Conservation (phyloP, 2,888 invertebrate genomes). For the Drosophila hamatofila region DNA sequence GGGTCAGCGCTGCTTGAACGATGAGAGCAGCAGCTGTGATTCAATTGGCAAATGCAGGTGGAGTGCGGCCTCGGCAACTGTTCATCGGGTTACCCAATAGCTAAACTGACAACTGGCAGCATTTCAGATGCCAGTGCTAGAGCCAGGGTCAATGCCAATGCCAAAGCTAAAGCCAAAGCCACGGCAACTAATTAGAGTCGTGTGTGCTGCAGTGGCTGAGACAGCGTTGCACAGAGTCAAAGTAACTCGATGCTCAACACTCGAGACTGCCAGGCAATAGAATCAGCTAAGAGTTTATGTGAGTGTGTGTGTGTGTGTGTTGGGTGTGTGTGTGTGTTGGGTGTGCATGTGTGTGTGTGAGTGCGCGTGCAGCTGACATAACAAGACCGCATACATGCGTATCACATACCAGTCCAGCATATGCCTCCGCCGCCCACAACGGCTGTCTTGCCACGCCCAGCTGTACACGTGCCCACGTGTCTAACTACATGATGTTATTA, state of each 20-base stretch:
- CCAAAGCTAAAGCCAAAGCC: background rate
- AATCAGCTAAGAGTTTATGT: background rate
- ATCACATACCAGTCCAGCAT: background rate
- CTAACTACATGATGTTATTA: conserved; percentile 69
- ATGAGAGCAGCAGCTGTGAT: background rate
- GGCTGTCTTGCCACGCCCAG: conserved; percentile 3
- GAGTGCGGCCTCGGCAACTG: background rate
- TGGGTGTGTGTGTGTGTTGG: background rate
- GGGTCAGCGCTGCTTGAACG: background rate
- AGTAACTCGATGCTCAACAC: conserved; percentile 25
- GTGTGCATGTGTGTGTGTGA: background rate
- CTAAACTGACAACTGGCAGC: background rate
- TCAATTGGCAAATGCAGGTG: conserved; percentile 3
- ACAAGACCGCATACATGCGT: background rate
- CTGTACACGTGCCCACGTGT: conserved; percentile 44
- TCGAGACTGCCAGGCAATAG: conserved; percentile 9
- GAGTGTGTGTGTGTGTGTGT: background rate
- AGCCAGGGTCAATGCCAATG: background rate
- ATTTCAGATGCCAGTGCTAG: background rate
- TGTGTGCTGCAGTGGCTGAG: background rate
- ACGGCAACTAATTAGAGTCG: conserved; percentile 8
- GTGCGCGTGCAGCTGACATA: conserved; percentile 2
- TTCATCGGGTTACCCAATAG: background rate
- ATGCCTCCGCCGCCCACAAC: background rate
- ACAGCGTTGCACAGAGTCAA: conserved; percentile 14